Conservation (phyloP, 2,888 invertebrate genomes). For the Lasiommata megera region DNA sequence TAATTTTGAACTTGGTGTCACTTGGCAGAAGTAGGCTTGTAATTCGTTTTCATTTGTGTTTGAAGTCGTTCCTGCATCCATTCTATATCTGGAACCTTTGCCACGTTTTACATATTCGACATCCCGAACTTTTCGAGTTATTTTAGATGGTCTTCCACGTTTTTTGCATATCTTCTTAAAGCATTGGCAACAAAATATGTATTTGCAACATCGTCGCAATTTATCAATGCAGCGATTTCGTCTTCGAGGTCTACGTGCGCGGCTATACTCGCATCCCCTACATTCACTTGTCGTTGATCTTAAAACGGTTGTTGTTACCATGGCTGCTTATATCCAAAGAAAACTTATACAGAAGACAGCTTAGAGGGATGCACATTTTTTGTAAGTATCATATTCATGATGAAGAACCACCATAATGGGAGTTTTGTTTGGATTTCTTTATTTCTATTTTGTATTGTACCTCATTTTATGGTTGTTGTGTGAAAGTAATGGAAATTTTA, state of each 20-base stretch:
- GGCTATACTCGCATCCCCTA: constrained; percentile 2
- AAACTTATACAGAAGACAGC: not conserved
- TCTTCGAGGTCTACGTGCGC: not conserved
- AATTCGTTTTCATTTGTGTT: constrained; percentile 4
- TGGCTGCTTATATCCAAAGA: not conserved
- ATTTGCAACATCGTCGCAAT: constrained; percentile 6
- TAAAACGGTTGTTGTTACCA: constrained; percentile 3
- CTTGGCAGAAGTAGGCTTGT: constrained; percentile 1
- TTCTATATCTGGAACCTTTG: constrained; percentile 1
- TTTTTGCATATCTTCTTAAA: not conserved
- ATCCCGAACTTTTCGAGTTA: constrained; percentile 1
- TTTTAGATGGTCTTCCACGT: constrained; percentile 1
- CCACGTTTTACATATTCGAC: not conserved
- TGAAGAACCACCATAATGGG: not conserved
- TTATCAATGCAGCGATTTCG: not conserved
- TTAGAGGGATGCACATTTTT: not conserved
- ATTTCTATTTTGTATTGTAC: not conserved
- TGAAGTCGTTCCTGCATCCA: not conserved
- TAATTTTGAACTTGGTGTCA: not conserved
- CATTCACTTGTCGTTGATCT: not conserved
- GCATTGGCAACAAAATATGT: constrained; percentile 10
- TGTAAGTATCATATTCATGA: not conserved
- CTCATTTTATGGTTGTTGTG: not conserved
- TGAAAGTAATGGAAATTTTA: not conserved
- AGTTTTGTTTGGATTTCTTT: not conserved